phyloP scores from a whole-genome alignment of 1,140 invertebrate genomes.

The Zaprionus africanus region DNA sequence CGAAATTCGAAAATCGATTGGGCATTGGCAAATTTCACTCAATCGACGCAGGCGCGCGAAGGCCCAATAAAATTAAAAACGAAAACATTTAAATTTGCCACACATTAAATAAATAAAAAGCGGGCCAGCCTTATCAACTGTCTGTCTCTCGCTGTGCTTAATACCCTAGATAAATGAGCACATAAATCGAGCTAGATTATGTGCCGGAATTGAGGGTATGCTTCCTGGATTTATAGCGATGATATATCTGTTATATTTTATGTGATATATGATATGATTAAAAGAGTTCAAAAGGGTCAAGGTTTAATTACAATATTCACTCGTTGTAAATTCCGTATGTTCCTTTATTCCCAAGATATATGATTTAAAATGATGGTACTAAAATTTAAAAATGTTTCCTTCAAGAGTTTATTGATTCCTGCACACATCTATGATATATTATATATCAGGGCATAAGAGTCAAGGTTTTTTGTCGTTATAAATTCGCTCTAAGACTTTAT shows the following conservation, averaged over 20 bases:
- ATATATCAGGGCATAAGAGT: too few relatives aligned
- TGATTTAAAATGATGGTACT: too few relatives aligned
- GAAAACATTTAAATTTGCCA: slow-evolving; percentile 42
- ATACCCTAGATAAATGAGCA: background rate
- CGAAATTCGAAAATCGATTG: slow-evolving; percentile 16
- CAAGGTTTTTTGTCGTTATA: background rate
- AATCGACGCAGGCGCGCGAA: slow-evolving; percentile 15
- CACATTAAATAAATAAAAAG: slow-evolving; percentile 29
- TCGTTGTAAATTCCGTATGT: background rate
- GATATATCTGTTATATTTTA: background rate
- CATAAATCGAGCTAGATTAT: background rate
- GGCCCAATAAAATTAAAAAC: background rate
- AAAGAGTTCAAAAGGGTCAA: background rate
- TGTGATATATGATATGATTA: background rate
- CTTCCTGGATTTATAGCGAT: background rate
- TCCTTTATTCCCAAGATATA: background rate
- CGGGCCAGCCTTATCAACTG: background rate
- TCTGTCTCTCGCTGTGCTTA: background rate
- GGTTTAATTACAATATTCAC: background rate
- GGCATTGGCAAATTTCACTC: slow-evolving; percentile 48
- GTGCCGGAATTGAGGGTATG: background rate
- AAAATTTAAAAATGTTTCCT: too few relatives aligned
- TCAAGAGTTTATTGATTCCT: too few relatives aligned
- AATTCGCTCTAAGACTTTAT: background rate
- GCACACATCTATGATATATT: too few relatives aligned